A percentile compares a stretch with the other conserved stretches of the same genome.
Evolutionary conservation across 2,888 invertebrate genomes (phyloP).

Genomic region (Coelopa pilipes): DNA sequence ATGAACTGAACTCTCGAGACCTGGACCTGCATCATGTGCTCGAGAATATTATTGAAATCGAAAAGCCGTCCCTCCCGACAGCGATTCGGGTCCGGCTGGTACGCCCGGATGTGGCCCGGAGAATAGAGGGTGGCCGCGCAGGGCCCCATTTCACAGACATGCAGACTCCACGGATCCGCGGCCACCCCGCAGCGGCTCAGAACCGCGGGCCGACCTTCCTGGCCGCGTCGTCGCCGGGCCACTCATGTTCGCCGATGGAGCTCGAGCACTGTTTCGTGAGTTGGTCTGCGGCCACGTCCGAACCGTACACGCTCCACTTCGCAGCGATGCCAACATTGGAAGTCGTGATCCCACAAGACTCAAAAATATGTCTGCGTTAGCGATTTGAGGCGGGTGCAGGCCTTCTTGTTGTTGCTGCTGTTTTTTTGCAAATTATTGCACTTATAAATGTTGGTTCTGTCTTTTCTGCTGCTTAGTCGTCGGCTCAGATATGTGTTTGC

Average conservation of each 20-base stretch:
- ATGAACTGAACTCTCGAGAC: background rate
- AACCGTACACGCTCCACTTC: conserved; percentile 12
- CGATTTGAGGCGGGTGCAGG: conserved; percentile 3
- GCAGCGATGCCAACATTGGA: conserved; percentile 1
- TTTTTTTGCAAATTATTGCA: background rate
- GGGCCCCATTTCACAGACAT: too few relatives aligned
- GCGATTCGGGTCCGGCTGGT: too few relatives aligned
- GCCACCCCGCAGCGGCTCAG: background rate
- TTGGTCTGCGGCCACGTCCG: background rate
- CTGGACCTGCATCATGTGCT: background rate
- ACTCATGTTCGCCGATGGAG: too few relatives aligned
- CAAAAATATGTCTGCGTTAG: background rate
- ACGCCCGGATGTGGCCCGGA: too few relatives aligned
- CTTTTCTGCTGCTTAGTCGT: background rate
- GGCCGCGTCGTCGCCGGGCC: background rate
- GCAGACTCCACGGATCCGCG: too few relatives aligned
- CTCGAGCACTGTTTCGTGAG: background rate
- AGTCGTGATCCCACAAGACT: conserved; percentile 25
- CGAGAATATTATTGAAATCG: too few relatives aligned
- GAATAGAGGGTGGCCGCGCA: too few relatives aligned
- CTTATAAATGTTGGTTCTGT: background rate
- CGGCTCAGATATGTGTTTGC: conserved; percentile 27
- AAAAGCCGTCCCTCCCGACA: too few relatives aligned
- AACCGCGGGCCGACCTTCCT: background rate
- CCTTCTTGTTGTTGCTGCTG: too few relatives aligned